Conservation (phyloP, 2,888 invertebrate species). For the Orthonevra nobilis region DNA sequence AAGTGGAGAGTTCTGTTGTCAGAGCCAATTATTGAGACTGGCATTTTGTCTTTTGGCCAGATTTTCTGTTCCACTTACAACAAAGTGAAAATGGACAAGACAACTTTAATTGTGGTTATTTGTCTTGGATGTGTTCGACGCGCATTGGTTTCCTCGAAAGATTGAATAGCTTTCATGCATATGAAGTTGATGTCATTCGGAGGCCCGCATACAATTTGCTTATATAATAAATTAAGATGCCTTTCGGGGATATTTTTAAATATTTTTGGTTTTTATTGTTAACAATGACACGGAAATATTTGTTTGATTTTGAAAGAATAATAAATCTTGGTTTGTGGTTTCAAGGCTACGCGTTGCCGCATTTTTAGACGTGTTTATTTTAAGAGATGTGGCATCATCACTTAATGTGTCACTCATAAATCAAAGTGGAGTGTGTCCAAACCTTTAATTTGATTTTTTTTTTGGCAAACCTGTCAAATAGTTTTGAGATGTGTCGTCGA, state of each 20-base stretch:
- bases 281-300: slow-evolving; percentile 12
- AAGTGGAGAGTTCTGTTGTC: slow-evolving; percentile 25
- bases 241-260: slow-evolving; percentile 3
- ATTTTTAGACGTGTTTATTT: slow-evolving; percentile 7
- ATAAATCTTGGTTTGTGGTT: slow-evolving; percentile 16
- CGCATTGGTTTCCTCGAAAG: slow-evolving; percentile 1
- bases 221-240: background rate
- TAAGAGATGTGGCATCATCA: too few relatives aligned
- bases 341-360: background rate
- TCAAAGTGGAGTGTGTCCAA: too few relatives aligned
- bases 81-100: slow-evolving; percentile 39
- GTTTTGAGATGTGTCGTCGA: too few relatives aligned
- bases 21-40: slow-evolving; percentile 4
- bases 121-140: too few relatives aligned
- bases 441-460: too few relatives aligned
- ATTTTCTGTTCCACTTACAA: background rate
- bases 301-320: slow-evolving; percentile 23
- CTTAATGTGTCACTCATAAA: too few relatives aligned
- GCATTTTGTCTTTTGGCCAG: slow-evolving; percentile 2
- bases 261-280: background rate
- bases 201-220: slow-evolving; percentile 5
- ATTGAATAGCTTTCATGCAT: too few relatives aligned
- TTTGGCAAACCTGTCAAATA: too few relatives aligned
- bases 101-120: too few relatives aligned
- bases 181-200: slow-evolving; percentile 14